Conservation (phyloP, 1,140 invertebrate genomes). For the Aphaenogaster ashmeadi region DNA sequence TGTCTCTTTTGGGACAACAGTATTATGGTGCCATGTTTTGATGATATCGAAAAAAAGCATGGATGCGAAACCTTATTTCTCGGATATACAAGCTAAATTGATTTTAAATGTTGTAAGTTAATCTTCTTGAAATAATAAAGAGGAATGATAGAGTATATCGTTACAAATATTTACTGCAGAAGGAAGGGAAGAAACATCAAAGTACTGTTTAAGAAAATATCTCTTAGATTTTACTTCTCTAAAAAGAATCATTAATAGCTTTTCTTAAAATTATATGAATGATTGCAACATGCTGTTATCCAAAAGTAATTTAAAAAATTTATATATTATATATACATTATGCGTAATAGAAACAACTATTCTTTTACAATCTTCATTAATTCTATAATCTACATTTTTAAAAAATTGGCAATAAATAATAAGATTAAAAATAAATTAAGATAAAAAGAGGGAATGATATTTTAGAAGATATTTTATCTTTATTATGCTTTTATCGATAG, state of each 20-base stretch:
- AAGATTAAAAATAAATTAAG: neutral
- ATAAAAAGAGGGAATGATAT: neutral
- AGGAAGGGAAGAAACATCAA: constrained; percentile 9
- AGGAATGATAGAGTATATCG: neutral
- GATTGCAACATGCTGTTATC: neutral
- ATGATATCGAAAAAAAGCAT: constrained; percentile 48
- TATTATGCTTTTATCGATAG: constrained; percentile 15
- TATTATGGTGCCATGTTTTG: constrained; percentile 57
- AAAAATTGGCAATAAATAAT: neutral
- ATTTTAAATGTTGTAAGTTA: constrained; percentile 45
- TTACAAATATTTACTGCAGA: constrained; percentile 32
- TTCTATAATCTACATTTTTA: neutral
- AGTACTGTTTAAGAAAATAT: neutral
- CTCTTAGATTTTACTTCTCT: neutral
- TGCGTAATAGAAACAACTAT: neutral
- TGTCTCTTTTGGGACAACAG: constrained; percentile 53
- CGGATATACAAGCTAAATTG: constrained; percentile 18
- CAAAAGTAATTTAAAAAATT: neutral
- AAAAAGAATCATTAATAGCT: neutral
- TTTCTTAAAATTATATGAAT: neutral
- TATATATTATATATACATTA: neutral
- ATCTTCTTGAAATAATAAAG: constrained; percentile 44
- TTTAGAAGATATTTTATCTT: constrained; percentile 2
- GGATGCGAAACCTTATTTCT: constrained; percentile 18
- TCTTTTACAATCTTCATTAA: neutral